phyloP scores from a whole-genome alignment of 2,888 invertebrate species.

The Aphelenchoides bicaudatus region DNA sequence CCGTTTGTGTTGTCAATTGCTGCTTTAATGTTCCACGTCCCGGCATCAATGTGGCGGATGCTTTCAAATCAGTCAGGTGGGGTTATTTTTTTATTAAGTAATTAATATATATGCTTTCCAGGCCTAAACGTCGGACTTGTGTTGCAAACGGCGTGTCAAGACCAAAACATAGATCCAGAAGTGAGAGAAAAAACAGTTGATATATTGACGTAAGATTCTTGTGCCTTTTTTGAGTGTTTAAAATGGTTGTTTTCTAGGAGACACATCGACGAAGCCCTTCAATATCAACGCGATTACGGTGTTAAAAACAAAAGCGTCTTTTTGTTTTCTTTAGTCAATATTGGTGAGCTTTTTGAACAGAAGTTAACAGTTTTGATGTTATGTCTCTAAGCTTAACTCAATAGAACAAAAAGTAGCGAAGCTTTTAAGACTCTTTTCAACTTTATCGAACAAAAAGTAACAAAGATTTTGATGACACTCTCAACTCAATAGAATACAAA shows the following conservation, averaged over 20 bases:
- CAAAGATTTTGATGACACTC: too few species aligned
- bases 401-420: too few species aligned
- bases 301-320: conserved; percentile 34
- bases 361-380: too few species aligned
- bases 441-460: too few species aligned
- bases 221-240: too few species aligned
- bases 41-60: conserved; percentile 60
- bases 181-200: conserved; percentile 63
- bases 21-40: conserved; percentile 59
- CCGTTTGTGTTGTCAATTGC: conserved; percentile 59
- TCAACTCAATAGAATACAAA: too few species aligned
- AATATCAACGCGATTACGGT: conserved; percentile 60
- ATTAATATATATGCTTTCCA: conserved; percentile 37
- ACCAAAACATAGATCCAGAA: conserved; percentile 63
- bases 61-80: conserved; percentile 58
- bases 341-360: too few species aligned
- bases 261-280: conserved; percentile 64
- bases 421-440: too few species aligned
- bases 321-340: conserved; percentile 38
- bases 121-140: conserved; percentile 62
- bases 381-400: too few species aligned
- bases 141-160: conserved; percentile 59
- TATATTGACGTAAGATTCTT: conserved; percentile 55
- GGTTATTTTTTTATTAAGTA: conserved; percentile 15
- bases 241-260: too few species aligned